phyloP scores from a whole-genome alignment of 1,140 invertebrate species.

The Mylabris phalerata region DNA sequence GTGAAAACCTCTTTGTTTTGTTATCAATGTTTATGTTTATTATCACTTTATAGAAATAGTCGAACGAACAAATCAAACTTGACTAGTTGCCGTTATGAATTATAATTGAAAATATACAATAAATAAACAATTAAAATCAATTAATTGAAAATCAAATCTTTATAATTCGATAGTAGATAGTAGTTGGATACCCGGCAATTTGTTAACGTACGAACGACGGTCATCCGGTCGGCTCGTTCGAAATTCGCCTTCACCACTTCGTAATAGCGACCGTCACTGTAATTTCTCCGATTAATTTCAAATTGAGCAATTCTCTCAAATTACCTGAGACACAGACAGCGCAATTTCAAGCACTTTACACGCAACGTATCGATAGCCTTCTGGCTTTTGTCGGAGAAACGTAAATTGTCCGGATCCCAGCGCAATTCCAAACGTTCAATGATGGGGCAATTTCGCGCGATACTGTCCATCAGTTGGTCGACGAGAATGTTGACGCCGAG shows the following conservation, averaged over 20 bases:
- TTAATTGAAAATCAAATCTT: slow-evolving; percentile 90
- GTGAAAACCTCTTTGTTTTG: too few species aligned
- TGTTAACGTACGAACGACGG: slow-evolving; percentile 92
- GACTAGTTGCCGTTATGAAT: background rate
- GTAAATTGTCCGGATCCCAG: slow-evolving; percentile 97
- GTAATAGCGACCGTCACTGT: slow-evolving; percentile 96
- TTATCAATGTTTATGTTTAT: too few species aligned
- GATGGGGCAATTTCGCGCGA: slow-evolving; percentile 85
- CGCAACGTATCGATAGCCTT: slow-evolving; percentile 89
- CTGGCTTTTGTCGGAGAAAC: slow-evolving; percentile 98
- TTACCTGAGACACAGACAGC: slow-evolving; percentile 77
- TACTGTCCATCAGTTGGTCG: slow-evolving; percentile 95
- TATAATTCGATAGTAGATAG: slow-evolving; percentile 86
- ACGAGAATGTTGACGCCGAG: slow-evolving; percentile 94
- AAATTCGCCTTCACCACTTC: slow-evolving; percentile 99
- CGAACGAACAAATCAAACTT: background rate
- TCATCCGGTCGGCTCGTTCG: slow-evolving; percentile 91
- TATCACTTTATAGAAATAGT: background rate
- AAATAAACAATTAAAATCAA: background rate
- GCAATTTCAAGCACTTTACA: slow-evolving; percentile 80
- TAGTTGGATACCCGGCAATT: slow-evolving; percentile 88
- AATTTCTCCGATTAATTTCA: slow-evolving; percentile 26
- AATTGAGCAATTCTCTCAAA: background rate
- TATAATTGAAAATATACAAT: background rate
- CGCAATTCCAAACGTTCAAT: slow-evolving; percentile 88